Conservation (phyloP, 1,140 invertebrate species). For the Drosophila mayri region DNA sequence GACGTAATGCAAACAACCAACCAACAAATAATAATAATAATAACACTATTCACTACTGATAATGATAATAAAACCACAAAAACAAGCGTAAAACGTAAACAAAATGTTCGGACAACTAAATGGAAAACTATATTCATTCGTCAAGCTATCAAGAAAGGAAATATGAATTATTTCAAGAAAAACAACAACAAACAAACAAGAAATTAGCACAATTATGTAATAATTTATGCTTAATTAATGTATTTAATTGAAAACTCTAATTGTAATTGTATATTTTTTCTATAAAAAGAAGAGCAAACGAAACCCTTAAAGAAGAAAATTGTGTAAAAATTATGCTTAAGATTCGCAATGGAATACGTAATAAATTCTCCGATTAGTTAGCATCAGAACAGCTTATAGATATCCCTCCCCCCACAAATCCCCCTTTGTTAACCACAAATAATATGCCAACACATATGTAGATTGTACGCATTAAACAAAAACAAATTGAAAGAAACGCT, state of each 20-base stretch:
- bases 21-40: constrained; percentile 55
- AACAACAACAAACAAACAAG: constrained; percentile 20
- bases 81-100: constrained; percentile 72
- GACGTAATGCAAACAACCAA: constrained; percentile 66
- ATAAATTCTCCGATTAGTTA: constrained; percentile 61
- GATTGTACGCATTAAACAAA: constrained; percentile 37
- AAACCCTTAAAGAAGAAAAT: constrained; percentile 57
- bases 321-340: constrained; percentile 58
- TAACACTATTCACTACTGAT: constrained; percentile 15
- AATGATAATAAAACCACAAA: constrained; percentile 38
- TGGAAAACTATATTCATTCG: constrained; percentile 21
- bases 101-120: constrained; percentile 54
- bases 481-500: neutral
- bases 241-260: constrained; percentile 68
- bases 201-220: constrained; percentile 80
- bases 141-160: constrained; percentile 25
- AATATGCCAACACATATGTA: constrained; percentile 28
- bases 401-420: neutral
- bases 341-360: constrained; percentile 69
- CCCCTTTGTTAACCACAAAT: constrained; percentile 51
- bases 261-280: constrained; percentile 69
- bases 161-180: constrained; percentile 14
- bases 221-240: constrained; percentile 76
- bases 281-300: constrained; percentile 37
- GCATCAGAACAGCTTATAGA: constrained; percentile 30